These are phyloP conservation scores for Ephydatia muelleri DNA, from an alignment of 37 sponge, comb jelly and placozoan genomes.

Conservation along the genomic window DNA sequence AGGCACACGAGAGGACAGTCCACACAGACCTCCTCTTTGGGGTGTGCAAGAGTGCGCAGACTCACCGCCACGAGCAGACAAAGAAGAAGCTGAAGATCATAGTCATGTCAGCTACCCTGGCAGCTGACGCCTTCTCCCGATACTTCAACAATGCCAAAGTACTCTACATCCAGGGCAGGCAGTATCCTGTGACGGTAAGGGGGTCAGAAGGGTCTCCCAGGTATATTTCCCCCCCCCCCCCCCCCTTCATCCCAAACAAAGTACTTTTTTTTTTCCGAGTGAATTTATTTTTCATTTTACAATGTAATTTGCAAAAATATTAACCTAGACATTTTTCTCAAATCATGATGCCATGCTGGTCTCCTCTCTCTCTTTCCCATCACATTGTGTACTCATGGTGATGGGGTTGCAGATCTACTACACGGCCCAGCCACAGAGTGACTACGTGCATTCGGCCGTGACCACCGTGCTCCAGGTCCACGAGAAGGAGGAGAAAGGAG, in stretches of 20 bases:
- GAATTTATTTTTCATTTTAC: too few species aligned
- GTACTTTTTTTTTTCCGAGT: too few species aligned
- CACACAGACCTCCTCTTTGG: conserved; percentile 97
- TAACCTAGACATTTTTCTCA: too few species aligned
- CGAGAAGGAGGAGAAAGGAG: conserved; percentile 68
- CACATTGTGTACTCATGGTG: too few species aligned
- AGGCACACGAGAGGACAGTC: conserved; percentile 95
- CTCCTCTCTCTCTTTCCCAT: too few species aligned
- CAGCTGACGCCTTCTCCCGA: conserved; percentile 79
- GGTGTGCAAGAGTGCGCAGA: conserved; percentile 83
- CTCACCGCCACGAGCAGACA: conserved; percentile 24
- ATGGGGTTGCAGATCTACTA: conserved; percentile 26
- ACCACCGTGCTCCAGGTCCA: conserved; percentile 90
- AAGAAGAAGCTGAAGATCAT: conserved; percentile 56
- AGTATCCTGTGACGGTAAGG: conserved; percentile 74
- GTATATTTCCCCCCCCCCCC: background rate
- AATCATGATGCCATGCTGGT: too few species aligned
- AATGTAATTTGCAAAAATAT: too few species aligned
- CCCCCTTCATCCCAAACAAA: conserved; percentile 3
- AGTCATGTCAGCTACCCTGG: conserved; percentile 94
- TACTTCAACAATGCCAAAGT: conserved; percentile 88
- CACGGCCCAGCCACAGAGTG: conserved; percentile 71
- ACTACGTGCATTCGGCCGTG: conserved; percentile 82
- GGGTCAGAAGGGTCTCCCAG: background rate
- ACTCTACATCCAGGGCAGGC: conserved; percentile 93